These are phyloP conservation scores for Nemopilema nomurai DNA, from an alignment of 30 jellyfish, hydroid and myxozoan genomes.

Conservation along the genomic window DNA sequence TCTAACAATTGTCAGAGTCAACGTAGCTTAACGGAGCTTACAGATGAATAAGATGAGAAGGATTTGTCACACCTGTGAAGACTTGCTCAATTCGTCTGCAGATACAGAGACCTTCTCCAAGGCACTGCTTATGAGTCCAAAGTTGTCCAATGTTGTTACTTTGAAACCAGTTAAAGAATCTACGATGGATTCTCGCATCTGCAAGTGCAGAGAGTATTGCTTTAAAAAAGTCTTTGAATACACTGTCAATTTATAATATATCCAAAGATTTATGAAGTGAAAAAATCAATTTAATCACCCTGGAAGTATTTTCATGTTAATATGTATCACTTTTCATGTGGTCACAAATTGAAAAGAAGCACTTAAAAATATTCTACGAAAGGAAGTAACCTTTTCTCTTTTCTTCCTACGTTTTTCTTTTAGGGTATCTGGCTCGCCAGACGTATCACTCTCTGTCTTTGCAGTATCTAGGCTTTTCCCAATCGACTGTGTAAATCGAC, in stretches of 20 bases:
- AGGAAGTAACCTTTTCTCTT: conserved; percentile 20
- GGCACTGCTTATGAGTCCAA: conserved; percentile 44
- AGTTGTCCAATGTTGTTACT: conserved; percentile 21
- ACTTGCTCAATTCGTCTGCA: conserved; percentile 9
- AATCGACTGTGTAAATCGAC: conserved; percentile 27
- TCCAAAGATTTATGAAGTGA: too few relatives aligned
- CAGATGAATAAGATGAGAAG: too few relatives aligned
- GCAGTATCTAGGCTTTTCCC: conserved; percentile 45
- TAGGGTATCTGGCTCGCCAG: not conserved
- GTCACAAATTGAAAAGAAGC: too few relatives aligned
- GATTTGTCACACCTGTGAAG: conserved; percentile 18
- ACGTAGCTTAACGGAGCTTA: too few relatives aligned
- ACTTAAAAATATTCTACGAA: not conserved
- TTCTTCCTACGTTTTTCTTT: conserved; percentile 18
- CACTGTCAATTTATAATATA: too few relatives aligned
- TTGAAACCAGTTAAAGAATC: conserved; percentile 13
- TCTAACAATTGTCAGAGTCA: too few relatives aligned
- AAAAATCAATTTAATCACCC: too few relatives aligned
- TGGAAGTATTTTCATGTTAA: too few relatives aligned
- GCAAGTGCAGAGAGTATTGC: not conserved
- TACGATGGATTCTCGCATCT: conserved; percentile 37
- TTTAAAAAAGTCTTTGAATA: too few relatives aligned
- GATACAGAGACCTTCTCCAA: conserved; percentile 10
- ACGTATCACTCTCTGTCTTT: not conserved
- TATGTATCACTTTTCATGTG: too few relatives aligned